Evolutionary conservation across 2,113 vertebrate species (phyloP).

Genomic region (Glaucidium brasilianum): DNA sequence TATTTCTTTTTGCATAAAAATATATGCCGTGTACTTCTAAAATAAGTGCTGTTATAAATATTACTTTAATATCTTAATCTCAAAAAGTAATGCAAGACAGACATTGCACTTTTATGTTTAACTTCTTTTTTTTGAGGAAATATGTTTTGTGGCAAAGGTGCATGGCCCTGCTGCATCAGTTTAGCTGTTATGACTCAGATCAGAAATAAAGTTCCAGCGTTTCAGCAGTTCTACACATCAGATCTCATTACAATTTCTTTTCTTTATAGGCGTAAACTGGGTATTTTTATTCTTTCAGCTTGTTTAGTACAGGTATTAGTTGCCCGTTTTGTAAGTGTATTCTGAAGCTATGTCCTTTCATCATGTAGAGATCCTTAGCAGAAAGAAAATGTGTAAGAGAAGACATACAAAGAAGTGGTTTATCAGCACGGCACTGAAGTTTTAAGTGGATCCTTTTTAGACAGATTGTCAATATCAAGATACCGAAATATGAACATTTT

Average conservation of each 20-base stretch:
- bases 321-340: neutral
- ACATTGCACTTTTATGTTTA: neutral
- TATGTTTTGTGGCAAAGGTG: neutral
- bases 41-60: neutral
- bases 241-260: neutral
- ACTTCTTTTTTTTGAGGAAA: neutral
- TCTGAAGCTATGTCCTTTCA: neutral
- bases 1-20: neutral
- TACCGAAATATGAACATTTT: neutral
- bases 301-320: neutral
- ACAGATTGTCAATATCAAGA: neutral
- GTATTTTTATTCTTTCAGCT: neutral
- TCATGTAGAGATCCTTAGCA: neutral
- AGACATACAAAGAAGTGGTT: neutral
- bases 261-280: neutral
- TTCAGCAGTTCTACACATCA: neutral
- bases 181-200: neutral
- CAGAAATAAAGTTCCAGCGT: neutral
- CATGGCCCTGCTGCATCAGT: fast-evolving
- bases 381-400: neutral
- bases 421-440: neutral
- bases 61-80: neutral
- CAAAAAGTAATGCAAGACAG: neutral
- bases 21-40: neutral
- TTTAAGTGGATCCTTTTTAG: constrained; percentile 3